Evolutionary conservation across 2,113 vertebrate species (phyloP).

Genomic region (Campylomormyrus numenius): DNA sequence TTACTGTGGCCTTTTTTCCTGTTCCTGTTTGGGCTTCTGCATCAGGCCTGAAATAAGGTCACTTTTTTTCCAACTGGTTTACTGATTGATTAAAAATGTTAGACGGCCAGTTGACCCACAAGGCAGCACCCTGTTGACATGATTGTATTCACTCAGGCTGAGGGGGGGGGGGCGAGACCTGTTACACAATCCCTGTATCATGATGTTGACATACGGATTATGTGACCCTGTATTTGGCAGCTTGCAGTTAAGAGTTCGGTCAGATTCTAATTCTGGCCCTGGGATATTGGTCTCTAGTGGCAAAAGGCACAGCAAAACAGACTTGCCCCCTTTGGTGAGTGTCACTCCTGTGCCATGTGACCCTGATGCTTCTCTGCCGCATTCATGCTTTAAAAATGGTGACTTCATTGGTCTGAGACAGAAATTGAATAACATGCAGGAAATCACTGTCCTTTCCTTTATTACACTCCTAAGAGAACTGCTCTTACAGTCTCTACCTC

Average conservation of each 20-base stretch:
- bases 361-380: neutral
- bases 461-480: neutral
- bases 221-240: neutral
- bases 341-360: neutral
- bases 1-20: neutral
- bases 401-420: neutral
- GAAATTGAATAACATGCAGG: neutral
- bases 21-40: neutral
- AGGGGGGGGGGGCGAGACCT: neutral
- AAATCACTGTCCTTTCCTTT: neutral
- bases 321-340: neutral
- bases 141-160: neutral
- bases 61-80: neutral
- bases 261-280: neutral
- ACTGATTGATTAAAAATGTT: constrained; percentile 6
- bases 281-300: neutral
- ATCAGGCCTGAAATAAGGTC: neutral
- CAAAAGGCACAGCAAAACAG: neutral
- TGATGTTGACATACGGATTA: neutral
- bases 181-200: neutral
- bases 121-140: neutral
- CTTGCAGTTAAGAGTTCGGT: neutral
- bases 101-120: neutral
- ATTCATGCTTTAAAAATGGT: neutral
- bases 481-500: neutral